These are phyloP conservation scores for Stichodactyla mertensii DNA, from an alignment of 64 coral and sea anemone genomes.

Conservation along the genomic window DNA sequence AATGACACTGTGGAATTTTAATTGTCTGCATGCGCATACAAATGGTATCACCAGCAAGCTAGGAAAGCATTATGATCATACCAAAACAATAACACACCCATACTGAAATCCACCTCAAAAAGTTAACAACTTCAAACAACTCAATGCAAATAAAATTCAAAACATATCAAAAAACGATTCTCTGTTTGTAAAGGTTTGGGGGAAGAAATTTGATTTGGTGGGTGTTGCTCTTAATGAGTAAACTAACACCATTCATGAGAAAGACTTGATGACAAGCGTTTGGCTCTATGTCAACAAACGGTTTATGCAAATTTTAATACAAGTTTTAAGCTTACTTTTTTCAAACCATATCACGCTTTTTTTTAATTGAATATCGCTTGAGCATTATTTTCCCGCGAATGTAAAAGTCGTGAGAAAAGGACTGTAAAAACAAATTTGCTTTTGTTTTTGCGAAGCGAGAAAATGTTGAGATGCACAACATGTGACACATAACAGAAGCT, in stretches of 20 bases:
- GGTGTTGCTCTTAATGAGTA: neutral
- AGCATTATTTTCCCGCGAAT: neutral
- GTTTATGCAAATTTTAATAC: constrained; percentile 6
- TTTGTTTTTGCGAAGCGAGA: neutral
- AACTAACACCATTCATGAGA: neutral
- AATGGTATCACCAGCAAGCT: too few relatives aligned
- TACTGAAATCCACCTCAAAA: too few relatives aligned
- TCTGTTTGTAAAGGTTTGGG: neutral
- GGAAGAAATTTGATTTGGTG: neutral
- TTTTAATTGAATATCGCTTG: neutral
- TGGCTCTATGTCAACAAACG: neutral
- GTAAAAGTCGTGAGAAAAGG: neutral
- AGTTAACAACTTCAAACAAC: neutral
- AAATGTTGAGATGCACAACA: neutral
- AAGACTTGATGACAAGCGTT: neutral
- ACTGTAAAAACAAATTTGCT: neutral
- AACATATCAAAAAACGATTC: neutral
- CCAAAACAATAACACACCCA: too few relatives aligned
- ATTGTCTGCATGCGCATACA: too few relatives aligned
- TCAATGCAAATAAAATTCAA: neutral
- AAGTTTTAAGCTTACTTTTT: too few relatives aligned
- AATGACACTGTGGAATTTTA: too few relatives aligned
- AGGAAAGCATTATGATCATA: too few relatives aligned
- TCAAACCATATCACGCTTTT: too few relatives aligned
- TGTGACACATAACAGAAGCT: neutral